Evolutionary conservation across 2,888 invertebrate species (phyloP).

Genomic region (Philopedon plagiatum): DNA sequence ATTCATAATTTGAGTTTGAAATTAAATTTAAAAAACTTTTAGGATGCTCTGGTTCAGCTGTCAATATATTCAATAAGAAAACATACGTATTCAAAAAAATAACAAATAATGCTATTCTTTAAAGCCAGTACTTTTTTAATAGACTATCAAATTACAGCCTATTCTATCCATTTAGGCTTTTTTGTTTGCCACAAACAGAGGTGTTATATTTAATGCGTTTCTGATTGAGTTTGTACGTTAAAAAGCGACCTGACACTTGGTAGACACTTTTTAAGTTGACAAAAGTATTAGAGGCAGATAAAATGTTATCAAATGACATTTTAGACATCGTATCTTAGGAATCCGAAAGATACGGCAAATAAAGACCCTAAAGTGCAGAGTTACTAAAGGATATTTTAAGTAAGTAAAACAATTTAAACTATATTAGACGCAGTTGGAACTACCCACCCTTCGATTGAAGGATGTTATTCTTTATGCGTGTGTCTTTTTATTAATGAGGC

Average conservation of each 20-base stretch:
- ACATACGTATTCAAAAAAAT: neutral
- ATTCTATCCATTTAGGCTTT: constrained; percentile 41
- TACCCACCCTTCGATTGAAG: too few species aligned
- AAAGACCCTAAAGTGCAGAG: neutral
- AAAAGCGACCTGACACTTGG: constrained; percentile 27
- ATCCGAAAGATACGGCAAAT: neutral
- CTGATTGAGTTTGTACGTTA: constrained; percentile 28
- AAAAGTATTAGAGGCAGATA: neutral
- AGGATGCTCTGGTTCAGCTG: too few species aligned
- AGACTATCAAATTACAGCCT: constrained; percentile 24
- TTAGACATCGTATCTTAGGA: neutral
- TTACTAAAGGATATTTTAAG: too few species aligned
- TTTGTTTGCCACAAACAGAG: constrained; percentile 64
- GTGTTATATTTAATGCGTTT: constrained; percentile 62
- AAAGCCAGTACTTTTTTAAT: neutral
- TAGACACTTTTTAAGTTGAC: constrained; percentile 36
- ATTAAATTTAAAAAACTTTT: too few species aligned
- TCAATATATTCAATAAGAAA: too few species aligned
- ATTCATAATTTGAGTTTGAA: too few species aligned
- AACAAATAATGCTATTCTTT: neutral
- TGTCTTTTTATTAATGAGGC: too few species aligned
- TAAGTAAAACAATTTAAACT: neutral
- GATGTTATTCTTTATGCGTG: too few species aligned
- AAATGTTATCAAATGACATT: constrained; percentile 1
- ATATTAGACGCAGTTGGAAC: too few species aligned